These are phyloP conservation scores for Drosophila algonquin DNA, from an alignment of 2,888 invertebrate species.

Conservation along the genomic window DNA sequence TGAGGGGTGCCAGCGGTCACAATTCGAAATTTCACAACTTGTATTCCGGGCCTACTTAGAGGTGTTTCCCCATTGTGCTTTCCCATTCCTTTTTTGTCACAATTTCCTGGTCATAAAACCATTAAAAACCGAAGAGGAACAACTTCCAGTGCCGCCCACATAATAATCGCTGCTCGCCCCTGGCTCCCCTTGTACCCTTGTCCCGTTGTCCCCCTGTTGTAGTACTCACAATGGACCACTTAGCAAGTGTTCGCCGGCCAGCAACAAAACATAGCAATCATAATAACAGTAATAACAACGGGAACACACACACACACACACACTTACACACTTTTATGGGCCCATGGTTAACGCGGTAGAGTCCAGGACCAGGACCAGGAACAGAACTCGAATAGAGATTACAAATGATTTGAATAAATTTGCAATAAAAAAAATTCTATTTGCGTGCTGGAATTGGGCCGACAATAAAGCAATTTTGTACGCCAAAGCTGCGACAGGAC, in stretches of 20 bases:
- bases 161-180: conserved; percentile 31
- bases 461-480: conserved; percentile 80
- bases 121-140: conserved; percentile 33
- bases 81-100: not conserved
- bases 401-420: conserved; percentile 78
- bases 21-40: too few species aligned
- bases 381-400: conserved; percentile 55
- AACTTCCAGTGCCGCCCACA: conserved; percentile 32
- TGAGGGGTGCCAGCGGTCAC: not conserved
- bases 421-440: conserved; percentile 77
- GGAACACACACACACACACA: not conserved
- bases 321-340: conserved; percentile 54
- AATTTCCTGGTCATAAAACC: conserved; percentile 33
- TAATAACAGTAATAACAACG: conserved; percentile 59
- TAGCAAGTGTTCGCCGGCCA: conserved; percentile 51
- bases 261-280: conserved; percentile 46
- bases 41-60: not conserved
- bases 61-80: not conserved
- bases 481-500: conserved; percentile 46
- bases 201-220: conserved; percentile 16
- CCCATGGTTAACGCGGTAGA: conserved; percentile 17
- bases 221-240: conserved; percentile 72
- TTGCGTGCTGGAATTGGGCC: conserved; percentile 52
- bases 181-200: too few species aligned
- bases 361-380: conserved; percentile 21